These are phyloP conservation scores for Podilymbus podiceps DNA, from an alignment of 2,113 vertebrate species.

Conservation along the genomic window DNA sequence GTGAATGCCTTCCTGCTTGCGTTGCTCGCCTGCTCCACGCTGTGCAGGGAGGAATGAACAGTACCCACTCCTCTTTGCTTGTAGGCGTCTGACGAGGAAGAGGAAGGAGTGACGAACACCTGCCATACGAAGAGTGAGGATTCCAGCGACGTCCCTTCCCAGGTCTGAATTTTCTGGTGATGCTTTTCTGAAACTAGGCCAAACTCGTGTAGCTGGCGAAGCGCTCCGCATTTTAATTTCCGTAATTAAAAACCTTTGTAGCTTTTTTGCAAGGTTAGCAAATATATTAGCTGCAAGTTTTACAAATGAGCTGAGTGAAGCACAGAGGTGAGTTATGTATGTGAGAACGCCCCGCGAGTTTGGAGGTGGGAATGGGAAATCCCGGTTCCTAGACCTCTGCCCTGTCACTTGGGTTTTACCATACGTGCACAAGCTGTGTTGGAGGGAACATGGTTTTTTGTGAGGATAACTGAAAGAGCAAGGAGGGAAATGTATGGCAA, in stretches of 20 bases:
- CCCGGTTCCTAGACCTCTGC: neutral
- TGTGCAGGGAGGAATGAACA: neutral
- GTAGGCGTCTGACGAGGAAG: neutral
- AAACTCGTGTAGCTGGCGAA: neutral
- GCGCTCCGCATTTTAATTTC: no score
- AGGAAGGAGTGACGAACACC: neutral
- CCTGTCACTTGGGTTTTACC: neutral
- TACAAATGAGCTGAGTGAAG: neutral
- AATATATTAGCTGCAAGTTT: neutral
- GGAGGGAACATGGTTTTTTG: neutral
- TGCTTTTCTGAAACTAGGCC: neutral
- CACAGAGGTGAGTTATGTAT: neutral
- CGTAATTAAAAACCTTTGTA: neutral
- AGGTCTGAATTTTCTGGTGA: neutral
- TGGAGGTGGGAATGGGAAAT: neutral
- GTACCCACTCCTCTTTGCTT: neutral
- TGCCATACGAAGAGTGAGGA: neutral
- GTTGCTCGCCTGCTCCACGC: neutral
- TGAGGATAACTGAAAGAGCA: neutral
- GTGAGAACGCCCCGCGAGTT: neutral
- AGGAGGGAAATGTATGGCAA: neutral
- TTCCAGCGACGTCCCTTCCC: neutral
- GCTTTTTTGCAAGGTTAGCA: neutral
- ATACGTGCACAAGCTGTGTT: neutral
- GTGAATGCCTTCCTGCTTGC: neutral